Evolutionary conservation across 1,140 invertebrate genomes (phyloP).

Genomic region (Musca vetustissima): DNA sequence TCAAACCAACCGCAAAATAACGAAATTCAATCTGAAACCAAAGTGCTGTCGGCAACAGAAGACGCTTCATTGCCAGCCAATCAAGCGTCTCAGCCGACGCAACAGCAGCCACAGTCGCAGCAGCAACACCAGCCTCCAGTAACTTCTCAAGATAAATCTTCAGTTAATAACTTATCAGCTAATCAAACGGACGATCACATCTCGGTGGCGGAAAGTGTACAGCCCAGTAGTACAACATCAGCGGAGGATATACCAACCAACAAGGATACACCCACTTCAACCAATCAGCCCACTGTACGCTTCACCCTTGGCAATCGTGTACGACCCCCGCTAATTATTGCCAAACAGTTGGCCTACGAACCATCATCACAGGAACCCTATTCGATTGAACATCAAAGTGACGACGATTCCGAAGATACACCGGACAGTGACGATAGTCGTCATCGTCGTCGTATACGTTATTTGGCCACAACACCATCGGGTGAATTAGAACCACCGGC

Average conservation of each 20-base stretch:
- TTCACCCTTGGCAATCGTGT: slow-evolving; percentile 51
- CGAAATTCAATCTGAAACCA: background rate
- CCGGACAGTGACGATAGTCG: slow-evolving; percentile 38
- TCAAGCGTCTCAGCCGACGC: slow-evolving; percentile 25
- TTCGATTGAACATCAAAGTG: slow-evolving; percentile 6
- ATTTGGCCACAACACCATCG: slow-evolving; percentile 29
- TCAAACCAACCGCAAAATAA: background rate
- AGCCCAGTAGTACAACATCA: slow-evolving; percentile 24
- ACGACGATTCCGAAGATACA: slow-evolving; percentile 19
- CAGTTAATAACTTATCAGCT: slow-evolving; percentile 12
- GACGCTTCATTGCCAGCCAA: slow-evolving; percentile 29
- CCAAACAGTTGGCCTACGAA: background rate
- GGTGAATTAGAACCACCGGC: slow-evolving; percentile 24
- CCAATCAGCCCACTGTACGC: slow-evolving; percentile 34
- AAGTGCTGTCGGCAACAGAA: slow-evolving; percentile 9
- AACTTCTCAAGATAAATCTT: slow-evolving; percentile 23
- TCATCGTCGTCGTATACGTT: slow-evolving; percentile 36
- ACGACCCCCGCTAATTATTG: slow-evolving; percentile 26
- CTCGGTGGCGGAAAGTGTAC: slow-evolving; percentile 46
- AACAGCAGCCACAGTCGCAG: slow-evolving; percentile 23
- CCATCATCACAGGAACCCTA: slow-evolving; percentile 20
- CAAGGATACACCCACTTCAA: slow-evolving; percentile 18
- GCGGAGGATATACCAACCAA: slow-evolving; percentile 19
- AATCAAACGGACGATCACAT: slow-evolving; percentile 35
- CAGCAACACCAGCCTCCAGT: slow-evolving; percentile 2